phyloP scores from a whole-genome alignment of 2,113 vertebrate species.

The Atrichornis clamosus region DNA sequence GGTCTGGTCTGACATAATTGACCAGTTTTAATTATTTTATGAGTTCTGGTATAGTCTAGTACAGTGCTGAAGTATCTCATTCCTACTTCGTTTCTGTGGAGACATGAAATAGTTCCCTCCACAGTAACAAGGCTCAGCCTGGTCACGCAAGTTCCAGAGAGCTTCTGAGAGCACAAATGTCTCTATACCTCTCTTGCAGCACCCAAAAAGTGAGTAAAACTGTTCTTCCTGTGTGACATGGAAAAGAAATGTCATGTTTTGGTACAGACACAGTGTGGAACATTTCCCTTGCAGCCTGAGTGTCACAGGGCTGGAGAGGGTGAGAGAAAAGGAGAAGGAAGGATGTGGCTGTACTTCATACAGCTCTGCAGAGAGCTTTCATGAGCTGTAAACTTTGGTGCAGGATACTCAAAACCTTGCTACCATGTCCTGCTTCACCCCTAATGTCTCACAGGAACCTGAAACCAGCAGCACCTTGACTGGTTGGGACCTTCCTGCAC shows the following conservation, averaged over 20 bases:
- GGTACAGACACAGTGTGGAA: neutral
- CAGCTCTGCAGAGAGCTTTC: neutral
- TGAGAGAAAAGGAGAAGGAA: neutral
- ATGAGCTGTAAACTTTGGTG: fast-evolving
- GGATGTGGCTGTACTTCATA: neutral
- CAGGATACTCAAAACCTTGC: neutral
- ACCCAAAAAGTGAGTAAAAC: neutral
- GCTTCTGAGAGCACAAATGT: neutral
- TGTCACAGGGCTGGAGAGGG: neutral
- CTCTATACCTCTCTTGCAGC: neutral
- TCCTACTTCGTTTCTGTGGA: neutral
- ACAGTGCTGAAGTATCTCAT: neutral
- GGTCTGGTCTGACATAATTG: neutral
- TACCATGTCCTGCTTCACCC: fast-evolving
- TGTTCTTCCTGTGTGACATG: neutral
- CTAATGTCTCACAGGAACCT: neutral
- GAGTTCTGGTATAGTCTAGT: neutral
- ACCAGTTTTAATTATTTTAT: neutral
- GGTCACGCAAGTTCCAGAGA: neutral
- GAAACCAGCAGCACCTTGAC: neutral
- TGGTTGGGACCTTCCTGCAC: neutral
- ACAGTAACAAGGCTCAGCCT: neutral
- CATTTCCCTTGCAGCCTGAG: neutral
- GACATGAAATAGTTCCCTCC: neutral
- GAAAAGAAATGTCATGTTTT: neutral